phyloP scores from a whole-genome alignment of 2,888 invertebrate genomes.

The Eupithecia tripunctaria region DNA sequence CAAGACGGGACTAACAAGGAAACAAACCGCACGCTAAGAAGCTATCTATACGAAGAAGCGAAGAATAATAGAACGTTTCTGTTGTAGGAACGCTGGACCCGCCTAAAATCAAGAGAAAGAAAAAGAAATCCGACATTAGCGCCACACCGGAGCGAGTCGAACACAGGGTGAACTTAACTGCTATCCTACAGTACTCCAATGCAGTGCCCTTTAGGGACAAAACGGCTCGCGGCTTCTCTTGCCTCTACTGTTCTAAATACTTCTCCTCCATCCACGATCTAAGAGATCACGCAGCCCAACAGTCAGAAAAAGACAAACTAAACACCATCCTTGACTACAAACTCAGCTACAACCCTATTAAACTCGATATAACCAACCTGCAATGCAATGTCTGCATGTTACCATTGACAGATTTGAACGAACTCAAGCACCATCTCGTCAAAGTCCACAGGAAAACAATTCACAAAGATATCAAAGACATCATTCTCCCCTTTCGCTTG shows the following conservation, averaged over 20 bases:
- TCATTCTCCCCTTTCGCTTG: conserved; percentile 75
- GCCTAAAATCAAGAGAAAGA: conserved; percentile 73
- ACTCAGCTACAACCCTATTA: conserved; percentile 79
- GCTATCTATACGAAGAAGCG: conserved; percentile 56
- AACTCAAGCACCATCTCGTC: conserved; percentile 72
- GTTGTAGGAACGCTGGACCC: conserved; percentile 78
- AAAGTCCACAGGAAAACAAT: conserved; percentile 70
- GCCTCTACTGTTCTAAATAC: conserved; percentile 75
- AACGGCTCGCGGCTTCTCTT: conserved; percentile 76
- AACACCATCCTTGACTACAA: conserved; percentile 79
- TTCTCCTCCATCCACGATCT: conserved; percentile 71
- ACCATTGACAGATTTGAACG: conserved; percentile 68
- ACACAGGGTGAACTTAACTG: conserved; percentile 78
- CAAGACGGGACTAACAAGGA: conserved; percentile 27
- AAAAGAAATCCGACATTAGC: conserved; percentile 73
- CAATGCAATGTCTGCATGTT: conserved; percentile 68
- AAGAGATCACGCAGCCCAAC: conserved; percentile 68
- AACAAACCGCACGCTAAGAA: conserved; percentile 37
- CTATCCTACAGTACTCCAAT: conserved; percentile 79
- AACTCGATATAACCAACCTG: conserved; percentile 74
- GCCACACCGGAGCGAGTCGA: conserved; percentile 79
- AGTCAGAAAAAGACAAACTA: conserved; percentile 73
- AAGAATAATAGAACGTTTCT: conserved; percentile 80
- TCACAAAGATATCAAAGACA: conserved; percentile 75
- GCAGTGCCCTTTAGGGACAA: conserved; percentile 80